Conservation (phyloP, 2,888 invertebrate genomes). For the Octodonta nipae region DNA sequence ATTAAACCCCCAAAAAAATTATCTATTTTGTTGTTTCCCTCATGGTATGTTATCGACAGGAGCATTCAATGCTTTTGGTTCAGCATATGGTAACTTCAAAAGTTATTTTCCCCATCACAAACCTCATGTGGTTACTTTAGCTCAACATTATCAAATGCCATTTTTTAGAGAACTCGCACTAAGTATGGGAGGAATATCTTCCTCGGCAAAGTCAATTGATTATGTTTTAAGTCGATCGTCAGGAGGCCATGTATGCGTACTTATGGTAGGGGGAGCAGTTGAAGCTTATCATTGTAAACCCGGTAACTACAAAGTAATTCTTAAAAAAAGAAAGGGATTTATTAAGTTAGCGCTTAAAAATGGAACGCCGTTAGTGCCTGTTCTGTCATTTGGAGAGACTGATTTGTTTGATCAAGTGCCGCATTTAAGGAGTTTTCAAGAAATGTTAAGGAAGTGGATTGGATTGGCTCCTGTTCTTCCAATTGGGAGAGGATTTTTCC, state of each 20-base stretch:
- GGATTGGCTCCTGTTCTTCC: conserved; percentile 64
- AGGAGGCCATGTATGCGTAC: conserved; percentile 48
- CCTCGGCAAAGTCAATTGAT: conserved; percentile 52
- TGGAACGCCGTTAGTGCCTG: conserved; percentile 71
- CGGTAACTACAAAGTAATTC: conserved; percentile 53
- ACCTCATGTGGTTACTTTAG: conserved; percentile 41
- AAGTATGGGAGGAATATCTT: conserved; percentile 40
- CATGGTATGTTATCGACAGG: conserved; percentile 74
- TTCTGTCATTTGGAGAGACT: conserved; percentile 79
- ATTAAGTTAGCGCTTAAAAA: conserved; percentile 22
- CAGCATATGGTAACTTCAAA: conserved; percentile 36
- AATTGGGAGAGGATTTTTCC: conserved; percentile 74
- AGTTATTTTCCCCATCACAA: conserved; percentile 39
- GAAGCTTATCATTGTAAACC: conserved; percentile 74
- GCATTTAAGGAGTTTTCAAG: conserved; percentile 51
- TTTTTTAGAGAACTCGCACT: conserved; percentile 54
- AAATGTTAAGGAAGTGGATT: conserved; percentile 47
- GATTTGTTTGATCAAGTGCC: conserved; percentile 70
- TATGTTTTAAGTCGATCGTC: conserved; percentile 41
- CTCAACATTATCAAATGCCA: conserved; percentile 55
- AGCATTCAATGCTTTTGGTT: conserved; percentile 45
- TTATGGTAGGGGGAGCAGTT: conserved; percentile 79
- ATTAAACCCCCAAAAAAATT: conserved; percentile 63
- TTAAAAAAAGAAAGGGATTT: conserved; percentile 58
- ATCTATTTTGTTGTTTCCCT: conserved; percentile 76